Evolutionary conservation across 2,113 vertebrate genomes (phyloP).

Genomic region (Hirundichthys speculiger): DNA sequence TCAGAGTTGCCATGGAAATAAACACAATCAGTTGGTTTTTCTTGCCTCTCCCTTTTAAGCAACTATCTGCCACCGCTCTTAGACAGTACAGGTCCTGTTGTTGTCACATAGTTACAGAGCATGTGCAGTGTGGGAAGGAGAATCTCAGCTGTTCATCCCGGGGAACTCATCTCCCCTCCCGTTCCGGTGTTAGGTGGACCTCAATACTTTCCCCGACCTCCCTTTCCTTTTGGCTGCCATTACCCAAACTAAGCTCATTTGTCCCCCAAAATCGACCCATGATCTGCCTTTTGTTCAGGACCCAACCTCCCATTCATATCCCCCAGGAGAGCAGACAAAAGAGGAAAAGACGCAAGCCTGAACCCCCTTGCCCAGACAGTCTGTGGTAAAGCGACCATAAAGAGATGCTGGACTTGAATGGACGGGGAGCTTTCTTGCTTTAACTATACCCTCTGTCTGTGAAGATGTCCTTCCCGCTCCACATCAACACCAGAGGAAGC

Average conservation of each 20-base stretch:
- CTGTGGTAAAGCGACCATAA: constrained; percentile 73
- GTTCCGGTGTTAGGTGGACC: constrained; percentile 69
- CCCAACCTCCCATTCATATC: constrained; percentile 76
- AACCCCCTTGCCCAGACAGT: constrained; percentile 76
- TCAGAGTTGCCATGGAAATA: constrained; percentile 52
- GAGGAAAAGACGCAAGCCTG: constrained; percentile 71
- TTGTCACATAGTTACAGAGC: constrained; percentile 58
- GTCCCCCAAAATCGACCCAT: constrained; percentile 77
- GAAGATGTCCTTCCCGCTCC: constrained; percentile 18
- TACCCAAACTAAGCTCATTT: constrained; percentile 80
- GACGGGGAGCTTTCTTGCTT: constrained; percentile 34
- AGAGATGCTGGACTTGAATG: constrained; percentile 65
- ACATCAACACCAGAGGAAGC: constrained; percentile 9
- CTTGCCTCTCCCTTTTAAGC: neutral
- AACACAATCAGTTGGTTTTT: constrained; percentile 53
- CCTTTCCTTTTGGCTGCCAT: constrained; percentile 72
- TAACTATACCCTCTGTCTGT: constrained; percentile 39
- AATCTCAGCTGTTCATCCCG: constrained; percentile 63
- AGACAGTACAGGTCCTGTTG: constrained; percentile 42
- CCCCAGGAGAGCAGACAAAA: constrained; percentile 75
- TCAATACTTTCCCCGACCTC: constrained; percentile 68
- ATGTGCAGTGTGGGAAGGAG: constrained; percentile 67
- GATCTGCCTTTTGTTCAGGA: constrained; percentile 80
- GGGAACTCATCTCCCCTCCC: constrained; percentile 60
- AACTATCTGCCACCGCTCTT: constrained; percentile 3